Evolutionary conservation across 2,113 vertebrate genomes (phyloP).

Genomic region (Tetrax tetrax): DNA sequence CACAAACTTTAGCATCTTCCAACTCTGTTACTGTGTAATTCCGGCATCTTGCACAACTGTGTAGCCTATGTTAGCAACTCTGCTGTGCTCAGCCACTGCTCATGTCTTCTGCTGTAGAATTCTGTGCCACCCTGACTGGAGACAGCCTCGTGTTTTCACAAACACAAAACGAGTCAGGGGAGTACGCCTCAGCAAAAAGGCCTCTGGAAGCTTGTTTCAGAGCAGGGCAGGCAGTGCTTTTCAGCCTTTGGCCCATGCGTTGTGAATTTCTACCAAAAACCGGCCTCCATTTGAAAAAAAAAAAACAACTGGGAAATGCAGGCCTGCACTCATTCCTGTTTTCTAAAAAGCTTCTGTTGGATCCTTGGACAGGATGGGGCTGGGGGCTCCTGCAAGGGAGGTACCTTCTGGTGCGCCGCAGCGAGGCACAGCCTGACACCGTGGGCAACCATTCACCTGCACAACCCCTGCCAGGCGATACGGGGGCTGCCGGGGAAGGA

Average conservation of each 20-base stretch:
- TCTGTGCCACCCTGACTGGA: not conserved
- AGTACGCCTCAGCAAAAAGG: not conserved
- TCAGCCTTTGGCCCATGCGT: not conserved
- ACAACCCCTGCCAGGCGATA: rapidly evolving
- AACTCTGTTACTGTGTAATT: not conserved
- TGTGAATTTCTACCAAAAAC: not conserved
- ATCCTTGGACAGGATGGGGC: rapidly evolving
- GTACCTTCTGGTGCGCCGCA: rapidly evolving
- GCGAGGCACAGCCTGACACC: rapidly evolving
- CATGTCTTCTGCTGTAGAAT: not conserved
- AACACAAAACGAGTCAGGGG: rapidly evolving
- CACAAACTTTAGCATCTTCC: not conserved
- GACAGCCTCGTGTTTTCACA: not conserved
- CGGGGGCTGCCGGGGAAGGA: rapidly evolving
- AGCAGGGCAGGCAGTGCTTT: not conserved
- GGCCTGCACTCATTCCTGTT: too few species aligned
- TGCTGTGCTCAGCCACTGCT: not conserved
- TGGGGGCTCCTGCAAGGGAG: rapidly evolving
- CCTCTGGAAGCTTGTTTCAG: not conserved
- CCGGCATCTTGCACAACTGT: rapidly evolving
- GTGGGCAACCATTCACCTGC: rapidly evolving
- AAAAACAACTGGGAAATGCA: rapidly evolving
- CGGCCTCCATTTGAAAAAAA: not conserved
- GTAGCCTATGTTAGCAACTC: not conserved
- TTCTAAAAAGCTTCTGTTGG: not conserved